Conservation (phyloP, 2,797 vertebrate species). For the Periophthalmus magnuspinnatus region DNA sequence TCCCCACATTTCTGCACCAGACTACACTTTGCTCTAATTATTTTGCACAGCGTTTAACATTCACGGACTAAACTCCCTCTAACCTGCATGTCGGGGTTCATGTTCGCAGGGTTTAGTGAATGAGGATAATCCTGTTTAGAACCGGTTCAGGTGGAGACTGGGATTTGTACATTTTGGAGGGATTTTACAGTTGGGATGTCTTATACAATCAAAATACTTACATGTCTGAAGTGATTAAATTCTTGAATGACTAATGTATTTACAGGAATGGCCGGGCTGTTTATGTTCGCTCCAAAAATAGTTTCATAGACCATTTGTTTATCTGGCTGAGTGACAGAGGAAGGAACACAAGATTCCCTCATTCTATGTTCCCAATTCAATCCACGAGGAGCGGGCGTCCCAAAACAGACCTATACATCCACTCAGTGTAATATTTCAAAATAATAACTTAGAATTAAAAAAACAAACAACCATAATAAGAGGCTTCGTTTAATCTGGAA, state of each 20-base stretch:
- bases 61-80: conserved; percentile 30
- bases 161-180: conserved; percentile 31
- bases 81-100: conserved; percentile 20
- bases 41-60: not conserved
- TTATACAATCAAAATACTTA: not conserved
- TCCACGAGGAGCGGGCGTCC: too few species aligned
- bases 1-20: conserved; percentile 11
- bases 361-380: not conserved
- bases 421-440: not conserved
- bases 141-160: conserved; percentile 21
- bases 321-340: not conserved
- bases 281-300: not conserved
- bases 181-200: conserved; percentile 21
- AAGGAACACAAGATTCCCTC: not conserved
- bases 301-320: not conserved
- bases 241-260: not conserved
- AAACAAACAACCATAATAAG: not conserved
- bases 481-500: not conserved
- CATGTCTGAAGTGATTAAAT: not conserved
- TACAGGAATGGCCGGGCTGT: not conserved
- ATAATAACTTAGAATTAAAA: not conserved
- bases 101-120: conserved; percentile 22
- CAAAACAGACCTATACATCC: not conserved
- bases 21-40: not conserved
- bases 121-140: conserved; percentile 45